These are phyloP conservation scores for Chloroceryle aenea DNA, from an alignment of 2,113 vertebrate genomes.

Conservation along the genomic window DNA sequence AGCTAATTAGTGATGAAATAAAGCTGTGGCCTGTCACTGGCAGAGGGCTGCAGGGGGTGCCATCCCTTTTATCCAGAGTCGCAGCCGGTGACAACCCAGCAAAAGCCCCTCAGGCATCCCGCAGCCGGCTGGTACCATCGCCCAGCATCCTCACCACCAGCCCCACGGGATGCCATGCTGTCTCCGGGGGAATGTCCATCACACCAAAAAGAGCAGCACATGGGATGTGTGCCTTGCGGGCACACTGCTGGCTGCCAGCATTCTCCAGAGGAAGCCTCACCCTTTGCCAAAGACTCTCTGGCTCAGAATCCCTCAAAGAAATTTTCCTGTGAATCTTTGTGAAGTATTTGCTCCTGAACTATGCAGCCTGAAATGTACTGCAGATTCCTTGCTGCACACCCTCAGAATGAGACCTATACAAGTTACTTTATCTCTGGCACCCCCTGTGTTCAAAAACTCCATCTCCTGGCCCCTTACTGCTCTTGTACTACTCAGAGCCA, in stretches of 20 bases:
- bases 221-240: not conserved
- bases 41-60: not conserved
- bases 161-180: not conserved
- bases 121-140: not conserved
- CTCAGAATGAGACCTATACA: not conserved
- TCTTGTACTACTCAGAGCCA: not conserved
- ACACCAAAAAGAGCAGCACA: not conserved
- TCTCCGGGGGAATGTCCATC: not conserved
- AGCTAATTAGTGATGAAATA: conserved; percentile 35
- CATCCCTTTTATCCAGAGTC: not conserved
- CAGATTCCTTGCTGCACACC: not conserved
- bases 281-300: not conserved
- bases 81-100: not conserved
- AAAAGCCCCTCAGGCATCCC: not conserved
- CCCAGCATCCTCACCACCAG: rapidly evolving
- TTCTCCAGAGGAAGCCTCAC: not conserved
- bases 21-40: not conserved
- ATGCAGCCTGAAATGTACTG: not conserved
- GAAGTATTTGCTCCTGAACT: rapidly evolving
- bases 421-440: not conserved
- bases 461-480: not conserved
- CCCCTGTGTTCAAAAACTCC: not conserved
- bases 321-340: rapidly evolving
- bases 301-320: not conserved
- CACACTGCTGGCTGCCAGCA: not conserved